These are phyloP conservation scores for Gobiocypris rarus DNA, from an alignment of 2,113 vertebrate species.

Conservation along the genomic window DNA sequence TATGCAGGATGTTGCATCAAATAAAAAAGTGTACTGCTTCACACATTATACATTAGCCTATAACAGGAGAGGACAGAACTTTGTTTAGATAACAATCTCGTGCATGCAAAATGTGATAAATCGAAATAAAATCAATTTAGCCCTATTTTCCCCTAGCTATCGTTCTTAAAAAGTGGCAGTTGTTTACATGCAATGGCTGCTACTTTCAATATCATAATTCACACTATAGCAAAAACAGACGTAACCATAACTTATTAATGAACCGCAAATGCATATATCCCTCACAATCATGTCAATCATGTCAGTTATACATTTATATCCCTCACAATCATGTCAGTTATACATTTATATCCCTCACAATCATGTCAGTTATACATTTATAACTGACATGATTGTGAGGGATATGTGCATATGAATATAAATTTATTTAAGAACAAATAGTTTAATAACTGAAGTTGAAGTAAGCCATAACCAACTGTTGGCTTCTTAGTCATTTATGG, in stretches of 20 bases:
- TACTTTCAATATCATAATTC: not conserved
- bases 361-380: no score
- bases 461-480: not conserved
- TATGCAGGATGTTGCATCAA: conserved; percentile 36
- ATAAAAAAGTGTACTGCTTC: conserved; percentile 23
- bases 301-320: no score
- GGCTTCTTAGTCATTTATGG: not conserved
- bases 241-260: not conserved
- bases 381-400: no score
- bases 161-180: not conserved
- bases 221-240: not conserved
- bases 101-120: not conserved
- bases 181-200: not conserved
- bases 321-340: no score
- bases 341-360: no score
- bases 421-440: no score
- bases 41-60: not conserved
- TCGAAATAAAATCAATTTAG: not conserved
- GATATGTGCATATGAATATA: no score
- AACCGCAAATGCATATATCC: not conserved
- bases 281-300: not conserved
- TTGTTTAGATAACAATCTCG: not conserved
- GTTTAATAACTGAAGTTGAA: not conserved
- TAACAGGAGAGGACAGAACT: not conserved
- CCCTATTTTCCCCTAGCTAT: not conserved